These are phyloP conservation scores for Paralinhomoeus sp. DNA, from an alignment of 2,888 invertebrate genomes.

Conservation along the genomic window DNA sequence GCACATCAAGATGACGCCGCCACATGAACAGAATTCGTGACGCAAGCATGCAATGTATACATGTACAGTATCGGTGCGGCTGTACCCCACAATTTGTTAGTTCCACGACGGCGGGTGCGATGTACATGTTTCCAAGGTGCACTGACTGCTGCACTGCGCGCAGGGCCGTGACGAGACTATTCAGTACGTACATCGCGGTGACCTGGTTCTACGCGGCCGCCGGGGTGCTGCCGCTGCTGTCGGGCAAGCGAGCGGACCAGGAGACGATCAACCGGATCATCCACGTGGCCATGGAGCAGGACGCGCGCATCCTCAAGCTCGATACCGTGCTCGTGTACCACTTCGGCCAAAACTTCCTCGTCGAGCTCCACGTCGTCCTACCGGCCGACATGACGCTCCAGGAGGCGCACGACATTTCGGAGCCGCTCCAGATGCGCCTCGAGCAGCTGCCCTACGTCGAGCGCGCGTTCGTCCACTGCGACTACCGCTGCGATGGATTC, in stretches of 20 bases:
- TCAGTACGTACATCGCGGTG: conserved; percentile 17
- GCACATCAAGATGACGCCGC: too few relatives aligned
- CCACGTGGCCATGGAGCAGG: conserved; percentile 19
- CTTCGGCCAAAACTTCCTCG: conserved; percentile 24
- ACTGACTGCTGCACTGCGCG: too few relatives aligned
- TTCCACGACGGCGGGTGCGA: too few relatives aligned
- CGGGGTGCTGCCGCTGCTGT: conserved; percentile 17
- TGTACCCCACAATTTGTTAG: too few relatives aligned
- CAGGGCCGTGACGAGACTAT: too few relatives aligned
- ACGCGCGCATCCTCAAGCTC: conserved; percentile 20
- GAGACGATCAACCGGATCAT: conserved; percentile 18
- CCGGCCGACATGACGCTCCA: conserved; percentile 25
- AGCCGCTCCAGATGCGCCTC: conserved; percentile 27
- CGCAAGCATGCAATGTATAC: too few relatives aligned
- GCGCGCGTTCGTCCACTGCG: conserved; percentile 29
- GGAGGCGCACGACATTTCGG: conserved; percentile 29
- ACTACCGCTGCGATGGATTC: conserved; percentile 19
- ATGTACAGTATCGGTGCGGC: too few relatives aligned
- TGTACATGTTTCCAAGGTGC: too few relatives aligned
- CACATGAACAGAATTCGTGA: too few relatives aligned
- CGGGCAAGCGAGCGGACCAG: conserved; percentile 17
- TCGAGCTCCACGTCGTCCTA: conserved; percentile 25
- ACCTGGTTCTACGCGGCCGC: conserved; percentile 20
- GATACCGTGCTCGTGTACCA: conserved; percentile 25
- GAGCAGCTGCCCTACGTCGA: conserved; percentile 27